These are phyloP conservation scores for Pipistrellus nathusii DNA, from an alignment of 2,797 vertebrate genomes.

Conservation along the genomic window DNA sequence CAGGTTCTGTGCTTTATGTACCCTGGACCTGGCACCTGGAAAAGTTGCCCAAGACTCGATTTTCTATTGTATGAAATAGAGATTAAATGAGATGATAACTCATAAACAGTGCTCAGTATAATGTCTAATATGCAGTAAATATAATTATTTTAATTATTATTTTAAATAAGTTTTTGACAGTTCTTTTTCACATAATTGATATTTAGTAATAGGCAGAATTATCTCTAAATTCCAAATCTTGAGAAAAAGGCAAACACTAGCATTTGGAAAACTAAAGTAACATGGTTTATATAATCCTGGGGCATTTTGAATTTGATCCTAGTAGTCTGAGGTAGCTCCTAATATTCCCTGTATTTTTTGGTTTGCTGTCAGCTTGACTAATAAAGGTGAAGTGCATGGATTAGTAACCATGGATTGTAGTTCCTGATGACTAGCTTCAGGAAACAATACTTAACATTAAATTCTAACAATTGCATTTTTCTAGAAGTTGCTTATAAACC, in stretches of 20 bases:
- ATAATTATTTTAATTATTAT: not conserved
- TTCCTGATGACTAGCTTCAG: not conserved
- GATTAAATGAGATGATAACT: not conserved
- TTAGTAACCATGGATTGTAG: not conserved
- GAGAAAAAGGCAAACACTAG: not conserved
- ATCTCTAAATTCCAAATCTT: not conserved
- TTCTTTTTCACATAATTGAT: not conserved
- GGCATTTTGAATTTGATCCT: not conserved
- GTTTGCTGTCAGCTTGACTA: not conserved
- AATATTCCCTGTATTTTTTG: not conserved
- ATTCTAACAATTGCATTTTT: not conserved
- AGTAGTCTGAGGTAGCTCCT: not conserved
- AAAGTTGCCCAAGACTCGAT: not conserved
- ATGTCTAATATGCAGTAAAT: not conserved
- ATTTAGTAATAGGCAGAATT: not conserved
- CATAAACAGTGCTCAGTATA: not conserved
- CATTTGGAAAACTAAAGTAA: not conserved
- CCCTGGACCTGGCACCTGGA: not conserved
- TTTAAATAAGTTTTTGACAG: slow-evolving; percentile 28
- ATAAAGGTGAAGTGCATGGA: not conserved
- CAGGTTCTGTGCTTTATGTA: not conserved
- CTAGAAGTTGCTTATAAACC: not conserved
- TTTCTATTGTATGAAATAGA: not conserved
- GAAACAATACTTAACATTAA: not conserved
- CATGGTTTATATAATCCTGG: not conserved